Evolutionary conservation across 2,888 invertebrate genomes (phyloP).

Genomic region (Achlya flavicornis): DNA sequence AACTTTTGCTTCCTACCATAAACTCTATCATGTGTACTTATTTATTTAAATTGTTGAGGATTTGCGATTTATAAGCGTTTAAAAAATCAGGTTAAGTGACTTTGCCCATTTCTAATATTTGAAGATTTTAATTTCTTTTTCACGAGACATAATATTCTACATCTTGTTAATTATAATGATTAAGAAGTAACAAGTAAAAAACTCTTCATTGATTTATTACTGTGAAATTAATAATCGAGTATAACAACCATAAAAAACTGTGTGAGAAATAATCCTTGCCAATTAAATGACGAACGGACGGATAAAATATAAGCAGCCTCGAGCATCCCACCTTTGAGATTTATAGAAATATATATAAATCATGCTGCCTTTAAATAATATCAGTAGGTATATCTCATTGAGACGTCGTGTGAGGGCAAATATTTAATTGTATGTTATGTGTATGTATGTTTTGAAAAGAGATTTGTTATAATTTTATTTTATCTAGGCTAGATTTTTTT

Average conservation of each 20-base stretch:
- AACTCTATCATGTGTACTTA: background rate
- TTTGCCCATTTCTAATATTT: background rate
- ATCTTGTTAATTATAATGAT: conserved; percentile 5
- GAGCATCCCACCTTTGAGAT: conserved; percentile 3
- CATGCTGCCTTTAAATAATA: background rate
- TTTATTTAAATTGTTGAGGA: background rate
- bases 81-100: background rate
- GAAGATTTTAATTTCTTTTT: conserved; percentile 2
- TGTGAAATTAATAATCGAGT: conserved; percentile 6
- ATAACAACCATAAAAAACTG: conserved; percentile 10
- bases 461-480: too few species aligned
- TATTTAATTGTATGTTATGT: background rate
- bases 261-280: conserved; percentile 4
- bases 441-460: background rate
- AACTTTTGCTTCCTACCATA: background rate
- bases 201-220: conserved; percentile 9
- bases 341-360: background rate
- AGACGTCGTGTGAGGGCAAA: background rate
- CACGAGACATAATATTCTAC: background rate
- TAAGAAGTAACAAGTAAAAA: background rate
- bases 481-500: too few species aligned
- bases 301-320: background rate
- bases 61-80: background rate
- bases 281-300: conserved; percentile 3
- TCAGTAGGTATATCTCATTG: too few species aligned